Base-by-base conservation (phyloP, 2,113 vertebrate genomes). In the Pseudopodoces humilis region DNA sequence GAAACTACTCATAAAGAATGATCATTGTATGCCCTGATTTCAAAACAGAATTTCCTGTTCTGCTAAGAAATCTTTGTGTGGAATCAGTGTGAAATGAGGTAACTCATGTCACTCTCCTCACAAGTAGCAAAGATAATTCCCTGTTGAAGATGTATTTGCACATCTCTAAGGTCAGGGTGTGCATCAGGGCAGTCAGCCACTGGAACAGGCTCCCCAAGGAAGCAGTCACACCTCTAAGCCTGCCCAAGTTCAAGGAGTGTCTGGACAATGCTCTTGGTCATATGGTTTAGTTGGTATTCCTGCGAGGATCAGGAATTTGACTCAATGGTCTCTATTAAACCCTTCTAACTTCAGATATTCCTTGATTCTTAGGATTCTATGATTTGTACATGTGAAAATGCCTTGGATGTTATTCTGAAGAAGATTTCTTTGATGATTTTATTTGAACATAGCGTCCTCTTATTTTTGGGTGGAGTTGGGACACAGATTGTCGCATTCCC, bases 301-400 rank as follows among this genome's bases (percentile, higher is more conserved):
- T 41, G 12, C 0, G 0, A 86, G 39, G 15, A 80, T 25, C 47
- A 67, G 3, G 14, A 41, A 8, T 8, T 79, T 21, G 28, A n/a
- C 28, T n/a, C 35, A 8, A 3, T 28, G 9, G 50, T 68, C 9
- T 15, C 10, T 63, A 59, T 15, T 9, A 52, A 41, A 59, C 6
- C 9, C 43, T 69, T 77, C 55, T 33, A 81, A 27, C 18, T 33
- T 47, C 9, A 78, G 2, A n/a, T 49, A 46, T 18, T 74, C 21
- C 44, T 33, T 52, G 24, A 41, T 67, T 63, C 11, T 67, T 22
- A 62, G 25, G 14, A n/a, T 74, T 86, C 67, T 67, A 4, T 55
- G 21, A 49, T 47, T 81, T 30, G 11, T 43, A 27, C 0, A 0
- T 35, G 31, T 60, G 69, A 94, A 85, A 88, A 86, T 55, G 25